Evolutionary conservation across 1,140 invertebrate genomes (phyloP).

Genomic region (Lysiphlebus fabarum): DNA sequence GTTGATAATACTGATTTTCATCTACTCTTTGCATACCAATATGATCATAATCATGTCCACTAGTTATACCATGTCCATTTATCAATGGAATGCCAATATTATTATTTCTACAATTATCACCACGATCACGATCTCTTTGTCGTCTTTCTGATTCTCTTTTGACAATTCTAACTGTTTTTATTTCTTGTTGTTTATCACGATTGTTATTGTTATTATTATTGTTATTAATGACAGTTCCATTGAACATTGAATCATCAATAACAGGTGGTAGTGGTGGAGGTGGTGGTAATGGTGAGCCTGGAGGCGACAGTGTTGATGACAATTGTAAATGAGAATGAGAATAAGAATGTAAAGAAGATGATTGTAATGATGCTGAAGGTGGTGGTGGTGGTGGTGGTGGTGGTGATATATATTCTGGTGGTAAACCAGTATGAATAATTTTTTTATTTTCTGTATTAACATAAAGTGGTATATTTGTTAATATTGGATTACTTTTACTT

Average conservation of each 20-base stretch:
- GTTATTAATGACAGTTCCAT: neutral
- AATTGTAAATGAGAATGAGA: too few relatives aligned
- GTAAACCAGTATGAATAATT: conserved; percentile 32
- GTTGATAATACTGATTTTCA: conserved; percentile 41
- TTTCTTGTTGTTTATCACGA: conserved; percentile 82
- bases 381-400: conserved; percentile 18
- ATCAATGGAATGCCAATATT: conserved; percentile 54
- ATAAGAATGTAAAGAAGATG: too few relatives aligned
- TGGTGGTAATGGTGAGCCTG: too few relatives aligned
- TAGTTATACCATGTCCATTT: conserved; percentile 33
- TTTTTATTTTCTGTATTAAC: conserved; percentile 49
- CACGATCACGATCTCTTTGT: conserved; percentile 69
- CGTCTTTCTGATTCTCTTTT: conserved; percentile 85
- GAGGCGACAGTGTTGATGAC: too few relatives aligned
- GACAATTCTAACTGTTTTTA: conserved; percentile 89
- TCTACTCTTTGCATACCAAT: conserved; percentile 24
- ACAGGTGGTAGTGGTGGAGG: conserved; percentile 43
- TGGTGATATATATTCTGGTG: conserved; percentile 46
- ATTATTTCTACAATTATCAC: conserved; percentile 54
- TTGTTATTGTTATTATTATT: conserved; percentile 67
- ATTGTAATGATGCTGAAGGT: too few relatives aligned
- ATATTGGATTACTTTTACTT: conserved; percentile 39
- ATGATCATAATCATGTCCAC: too few relatives aligned
- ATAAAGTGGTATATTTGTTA: conserved; percentile 46
- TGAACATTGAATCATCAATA: conserved; percentile 32